Conservation (phyloP, 2,113 vertebrate species). For the Festucalex cinctus region DNA sequence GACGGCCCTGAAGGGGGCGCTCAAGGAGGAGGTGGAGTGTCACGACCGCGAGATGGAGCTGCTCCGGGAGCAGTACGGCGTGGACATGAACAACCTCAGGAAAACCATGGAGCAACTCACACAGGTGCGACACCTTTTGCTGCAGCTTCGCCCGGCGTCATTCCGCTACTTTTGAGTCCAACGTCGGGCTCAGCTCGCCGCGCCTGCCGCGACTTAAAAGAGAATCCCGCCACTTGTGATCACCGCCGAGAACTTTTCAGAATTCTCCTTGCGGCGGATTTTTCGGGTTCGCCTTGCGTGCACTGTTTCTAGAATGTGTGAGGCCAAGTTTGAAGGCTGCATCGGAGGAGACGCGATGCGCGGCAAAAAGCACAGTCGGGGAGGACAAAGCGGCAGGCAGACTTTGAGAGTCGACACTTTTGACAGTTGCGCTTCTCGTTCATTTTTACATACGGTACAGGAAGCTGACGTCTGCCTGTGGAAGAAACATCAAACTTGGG, state of each 20-base stretch:
- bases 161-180: neutral
- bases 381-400: constrained; percentile 19
- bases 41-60: constrained; percentile 76
- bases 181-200: constrained; percentile 19
- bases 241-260: constrained; percentile 26
- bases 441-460: neutral
- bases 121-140: constrained; percentile 67
- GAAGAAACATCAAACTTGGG: neutral
- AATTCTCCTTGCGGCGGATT: neutral
- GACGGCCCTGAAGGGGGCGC: constrained; percentile 76
- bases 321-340: neutral
- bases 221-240: constrained; percentile 26
- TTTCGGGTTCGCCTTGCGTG: constrained; percentile 10
- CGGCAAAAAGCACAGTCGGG: constrained; percentile 19
- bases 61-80: constrained; percentile 81
- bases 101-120: constrained; percentile 81
- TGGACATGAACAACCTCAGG: constrained; percentile 80
- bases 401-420: constrained; percentile 27
- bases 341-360: constrained; percentile 3
- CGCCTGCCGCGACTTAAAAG: constrained; percentile 5
- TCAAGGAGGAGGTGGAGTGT: constrained; percentile 78
- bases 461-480: neutral
- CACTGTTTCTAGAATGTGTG: constrained; percentile 34
- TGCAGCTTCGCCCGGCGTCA: neutral
- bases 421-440: constrained; percentile 23